Evolutionary conservation across 2,113 vertebrate species (phyloP).

Genomic region (Cyanoliseus patagonus): DNA sequence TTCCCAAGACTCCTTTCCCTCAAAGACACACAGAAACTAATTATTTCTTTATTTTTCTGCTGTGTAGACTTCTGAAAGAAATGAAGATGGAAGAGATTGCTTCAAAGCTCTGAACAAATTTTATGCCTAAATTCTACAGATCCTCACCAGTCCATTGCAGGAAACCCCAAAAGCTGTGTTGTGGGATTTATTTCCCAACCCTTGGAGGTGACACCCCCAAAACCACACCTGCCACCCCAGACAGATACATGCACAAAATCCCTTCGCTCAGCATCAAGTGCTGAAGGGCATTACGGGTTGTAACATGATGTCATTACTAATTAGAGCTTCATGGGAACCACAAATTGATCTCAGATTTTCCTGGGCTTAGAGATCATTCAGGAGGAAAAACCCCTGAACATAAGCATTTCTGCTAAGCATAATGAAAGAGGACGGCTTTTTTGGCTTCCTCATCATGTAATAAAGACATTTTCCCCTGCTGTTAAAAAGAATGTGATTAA

Average conservation of each 20-base stretch:
- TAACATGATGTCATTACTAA: slow-evolving; percentile 45
- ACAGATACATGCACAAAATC: neutral
- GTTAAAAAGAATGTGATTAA: neutral
- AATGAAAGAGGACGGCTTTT: neutral
- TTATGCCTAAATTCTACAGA: neutral
- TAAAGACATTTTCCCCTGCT: neutral
- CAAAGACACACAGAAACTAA: neutral
- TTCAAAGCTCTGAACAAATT: neutral
- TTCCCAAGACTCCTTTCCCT: neutral
- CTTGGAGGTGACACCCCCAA: neutral
- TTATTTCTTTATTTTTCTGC: neutral
- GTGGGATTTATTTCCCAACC: neutral
- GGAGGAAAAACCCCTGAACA: neutral
- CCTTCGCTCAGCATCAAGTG: neutral
- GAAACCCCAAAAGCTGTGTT: neutral
- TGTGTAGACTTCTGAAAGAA: neutral
- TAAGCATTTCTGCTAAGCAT: neutral
- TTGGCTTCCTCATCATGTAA: neutral
- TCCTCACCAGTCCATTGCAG: neutral
- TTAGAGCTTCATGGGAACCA: neutral
- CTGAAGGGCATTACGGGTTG: neutral
- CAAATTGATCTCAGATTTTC: slow-evolving; percentile 60
- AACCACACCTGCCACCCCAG: neutral
- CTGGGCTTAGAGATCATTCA: neutral
- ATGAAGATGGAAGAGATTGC: neutral